These are phyloP conservation scores for Pyrrhosoma nymphula DNA, from an alignment of 2,888 invertebrate genomes.

Conservation along the genomic window DNA sequence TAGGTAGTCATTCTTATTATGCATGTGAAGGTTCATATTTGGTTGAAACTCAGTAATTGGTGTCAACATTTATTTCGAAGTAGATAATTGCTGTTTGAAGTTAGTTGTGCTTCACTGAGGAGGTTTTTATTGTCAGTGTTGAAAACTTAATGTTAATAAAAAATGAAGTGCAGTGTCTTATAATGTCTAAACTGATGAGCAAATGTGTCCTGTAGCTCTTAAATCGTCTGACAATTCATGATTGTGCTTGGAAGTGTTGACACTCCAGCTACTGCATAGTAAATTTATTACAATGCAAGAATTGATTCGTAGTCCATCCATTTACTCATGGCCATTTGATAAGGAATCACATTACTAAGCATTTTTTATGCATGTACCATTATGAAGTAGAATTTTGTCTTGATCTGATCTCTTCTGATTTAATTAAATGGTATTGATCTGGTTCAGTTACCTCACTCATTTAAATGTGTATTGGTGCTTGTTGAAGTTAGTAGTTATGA, in stretches of 20 bases:
- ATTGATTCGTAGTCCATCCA: background rate
- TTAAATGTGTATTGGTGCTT: background rate
- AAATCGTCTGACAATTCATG: too few species aligned
- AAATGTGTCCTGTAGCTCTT: too few species aligned
- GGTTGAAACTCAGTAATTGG: too few species aligned
- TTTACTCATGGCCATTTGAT: background rate
- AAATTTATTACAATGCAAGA: background rate
- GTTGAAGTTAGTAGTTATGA: background rate
- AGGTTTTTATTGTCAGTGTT: too few species aligned
- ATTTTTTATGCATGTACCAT: background rate
- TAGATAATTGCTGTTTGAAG: too few species aligned
- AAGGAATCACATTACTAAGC: background rate
- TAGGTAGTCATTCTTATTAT: too few species aligned
- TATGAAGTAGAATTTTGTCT: background rate
- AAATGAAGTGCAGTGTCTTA: too few species aligned
- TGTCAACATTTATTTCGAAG: too few species aligned
- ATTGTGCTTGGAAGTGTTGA: background rate
- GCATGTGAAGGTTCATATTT: too few species aligned
- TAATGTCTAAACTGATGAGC: too few species aligned
- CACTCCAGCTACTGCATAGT: background rate
- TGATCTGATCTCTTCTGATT: background rate
- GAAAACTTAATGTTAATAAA: too few species aligned
- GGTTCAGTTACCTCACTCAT: background rate
- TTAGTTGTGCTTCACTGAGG: too few species aligned
- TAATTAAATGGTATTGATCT: background rate